These are phyloP conservation scores for Anser cygnoides DNA, from an alignment of 2,113 vertebrate species.

Conservation along the genomic window DNA sequence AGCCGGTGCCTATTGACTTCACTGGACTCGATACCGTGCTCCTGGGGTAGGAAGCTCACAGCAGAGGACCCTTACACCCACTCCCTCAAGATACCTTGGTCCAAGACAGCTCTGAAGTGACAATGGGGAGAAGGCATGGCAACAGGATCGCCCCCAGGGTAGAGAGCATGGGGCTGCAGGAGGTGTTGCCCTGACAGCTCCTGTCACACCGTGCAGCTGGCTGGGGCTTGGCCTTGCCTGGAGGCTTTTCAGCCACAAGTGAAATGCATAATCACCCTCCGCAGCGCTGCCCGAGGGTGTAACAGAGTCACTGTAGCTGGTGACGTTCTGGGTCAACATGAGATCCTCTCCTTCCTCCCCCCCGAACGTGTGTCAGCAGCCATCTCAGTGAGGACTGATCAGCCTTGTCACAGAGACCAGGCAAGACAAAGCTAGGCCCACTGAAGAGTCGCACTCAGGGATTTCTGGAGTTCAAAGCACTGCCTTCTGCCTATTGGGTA, in stretches of 20 bases:
- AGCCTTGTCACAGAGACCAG: background rate
- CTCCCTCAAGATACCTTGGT: background rate
- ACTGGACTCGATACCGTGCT: background rate
- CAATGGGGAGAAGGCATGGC: fast-evolving
- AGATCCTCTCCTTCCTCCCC: background rate
- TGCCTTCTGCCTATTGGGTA: background rate
- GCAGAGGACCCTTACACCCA: background rate
- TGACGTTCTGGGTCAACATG: background rate
- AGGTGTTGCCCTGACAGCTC: background rate
- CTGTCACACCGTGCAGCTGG: background rate
- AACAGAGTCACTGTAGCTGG: background rate
- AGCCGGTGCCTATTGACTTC: background rate
- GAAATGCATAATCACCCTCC: background rate
- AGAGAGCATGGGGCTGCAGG: background rate
- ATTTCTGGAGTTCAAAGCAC: background rate
- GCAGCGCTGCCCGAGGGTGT: background rate
- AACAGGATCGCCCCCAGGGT: fast-evolving
- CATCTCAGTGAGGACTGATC: background rate
- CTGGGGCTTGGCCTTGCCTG: background rate
- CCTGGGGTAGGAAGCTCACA: background rate
- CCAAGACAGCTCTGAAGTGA: background rate
- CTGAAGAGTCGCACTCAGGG: background rate
- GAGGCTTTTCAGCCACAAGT: background rate
- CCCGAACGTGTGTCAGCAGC: background rate
- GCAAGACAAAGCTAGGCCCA: background rate